These are phyloP conservation scores for Pomatorhinus ruficollis DNA, from an alignment of 2,113 vertebrate genomes.

Conservation along the genomic window DNA sequence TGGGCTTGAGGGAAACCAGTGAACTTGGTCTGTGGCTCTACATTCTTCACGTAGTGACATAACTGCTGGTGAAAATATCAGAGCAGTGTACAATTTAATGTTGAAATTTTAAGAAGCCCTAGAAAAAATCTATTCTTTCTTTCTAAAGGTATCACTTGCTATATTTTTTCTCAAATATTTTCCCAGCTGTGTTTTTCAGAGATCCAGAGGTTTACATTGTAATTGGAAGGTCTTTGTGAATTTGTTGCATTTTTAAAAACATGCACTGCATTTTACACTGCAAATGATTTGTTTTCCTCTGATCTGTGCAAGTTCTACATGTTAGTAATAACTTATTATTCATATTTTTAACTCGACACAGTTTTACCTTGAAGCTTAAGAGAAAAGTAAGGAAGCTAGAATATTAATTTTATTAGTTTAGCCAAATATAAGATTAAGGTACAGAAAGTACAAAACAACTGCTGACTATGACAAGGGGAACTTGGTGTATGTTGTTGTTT, in stretches of 20 bases:
- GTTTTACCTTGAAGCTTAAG: not conserved
- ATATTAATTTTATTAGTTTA: not conserved
- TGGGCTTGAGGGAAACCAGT: not conserved
- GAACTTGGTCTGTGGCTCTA: not conserved
- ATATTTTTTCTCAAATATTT: not conserved
- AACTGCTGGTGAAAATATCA: not conserved
- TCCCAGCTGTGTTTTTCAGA: not conserved
- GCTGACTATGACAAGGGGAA: not conserved
- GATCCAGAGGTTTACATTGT: not conserved
- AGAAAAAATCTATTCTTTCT: not conserved
- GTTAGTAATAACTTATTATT: not conserved
- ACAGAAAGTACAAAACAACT: constrained; percentile 14
- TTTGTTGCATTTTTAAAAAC: not conserved
- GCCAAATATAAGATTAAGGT: not conserved
- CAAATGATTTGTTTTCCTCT: not conserved
- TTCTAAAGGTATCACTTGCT: not conserved
- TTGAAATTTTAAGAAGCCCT: not conserved
- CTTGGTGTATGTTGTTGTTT: not conserved
- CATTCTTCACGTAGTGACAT: not conserved
- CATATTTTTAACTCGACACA: not conserved
- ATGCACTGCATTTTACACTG: not conserved
- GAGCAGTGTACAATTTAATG: not conserved
- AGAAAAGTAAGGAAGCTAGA: not conserved
- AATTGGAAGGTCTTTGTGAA: not conserved
- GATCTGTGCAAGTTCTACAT: not conserved